A percentile compares a stretch with the other conserved stretches of the same genome.
These are phyloP conservation scores for Notoglanidium macrostoma DNA, from an alignment of 2,797 vertebrate species.

Conservation along the genomic window DNA sequence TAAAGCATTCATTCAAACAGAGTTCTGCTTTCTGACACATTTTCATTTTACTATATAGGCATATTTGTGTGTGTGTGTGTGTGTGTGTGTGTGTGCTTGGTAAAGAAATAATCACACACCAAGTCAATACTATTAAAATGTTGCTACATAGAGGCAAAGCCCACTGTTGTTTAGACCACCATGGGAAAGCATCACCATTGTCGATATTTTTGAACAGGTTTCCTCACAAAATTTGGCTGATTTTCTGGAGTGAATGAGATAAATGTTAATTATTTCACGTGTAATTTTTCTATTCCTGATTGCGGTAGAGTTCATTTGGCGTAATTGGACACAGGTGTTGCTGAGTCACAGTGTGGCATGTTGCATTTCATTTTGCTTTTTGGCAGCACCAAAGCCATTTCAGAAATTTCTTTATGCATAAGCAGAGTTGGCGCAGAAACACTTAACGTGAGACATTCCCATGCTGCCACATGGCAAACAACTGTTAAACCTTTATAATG, in stretches of 20 bases:
- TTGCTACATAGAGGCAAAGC: neutral
- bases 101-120: neutral
- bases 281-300: slow-evolving; percentile 40
- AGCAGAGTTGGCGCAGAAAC: neutral
- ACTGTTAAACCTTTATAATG: slow-evolving; percentile 4
- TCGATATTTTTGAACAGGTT: slow-evolving; percentile 19
- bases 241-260: slow-evolving; percentile 11
- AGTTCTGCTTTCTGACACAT: neutral
- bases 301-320: slow-evolving; percentile 29
- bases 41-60: neutral
- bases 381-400: slow-evolving; percentile 77
- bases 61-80: neutral
- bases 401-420: slow-evolving; percentile 60
- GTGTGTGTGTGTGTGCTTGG: neutral
- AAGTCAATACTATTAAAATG: slow-evolving; percentile 14
- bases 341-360: slow-evolving; percentile 22
- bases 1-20: neutral
- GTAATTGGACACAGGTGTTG: slow-evolving; percentile 45
- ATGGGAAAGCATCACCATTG: neutral
- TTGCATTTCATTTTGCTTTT: slow-evolving; percentile 24
- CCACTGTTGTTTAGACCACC: slow-evolving; percentile 17
- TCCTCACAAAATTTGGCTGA: neutral
- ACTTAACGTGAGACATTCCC: neutral
- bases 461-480: slow-evolving; percentile 16
- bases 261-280: slow-evolving; percentile 42